Percentiles rank a stretch among this genome's conserved stretches.
phyloP scores from a whole-genome alignment of 2,797 vertebrate species.

The Triplophysa yarkandensis region DNA sequence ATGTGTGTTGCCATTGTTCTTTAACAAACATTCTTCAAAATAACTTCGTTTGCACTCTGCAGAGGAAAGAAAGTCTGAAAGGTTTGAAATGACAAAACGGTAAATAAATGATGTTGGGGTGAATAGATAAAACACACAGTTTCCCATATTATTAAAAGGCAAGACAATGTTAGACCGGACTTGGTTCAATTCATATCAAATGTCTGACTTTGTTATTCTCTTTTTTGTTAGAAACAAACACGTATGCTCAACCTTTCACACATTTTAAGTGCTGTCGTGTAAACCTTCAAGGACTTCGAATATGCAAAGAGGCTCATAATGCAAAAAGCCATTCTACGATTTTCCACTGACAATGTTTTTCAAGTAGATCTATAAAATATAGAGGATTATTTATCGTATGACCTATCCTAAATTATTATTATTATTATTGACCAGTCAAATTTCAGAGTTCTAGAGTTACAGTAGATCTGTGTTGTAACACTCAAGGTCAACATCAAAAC shows the following conservation, averaged over 20 bases:
- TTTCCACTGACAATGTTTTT: too few relatives aligned
- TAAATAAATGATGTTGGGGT: too few relatives aligned
- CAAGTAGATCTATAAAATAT: background rate
- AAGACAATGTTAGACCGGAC: conserved; percentile 36
- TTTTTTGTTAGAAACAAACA: conserved; percentile 22
- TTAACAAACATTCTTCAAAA: too few relatives aligned
- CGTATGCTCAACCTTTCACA: background rate
- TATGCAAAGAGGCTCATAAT: background rate
- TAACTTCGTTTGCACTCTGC: too few relatives aligned
- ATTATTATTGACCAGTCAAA: conserved; percentile 12
- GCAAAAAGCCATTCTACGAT: background rate
- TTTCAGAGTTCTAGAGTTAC: conserved; percentile 52
- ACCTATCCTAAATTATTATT: background rate
- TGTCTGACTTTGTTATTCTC: conserved; percentile 5
- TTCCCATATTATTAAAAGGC: background rate
- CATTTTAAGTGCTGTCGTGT: conserved; percentile 1
- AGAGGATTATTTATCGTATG: background rate
- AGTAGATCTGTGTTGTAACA: conserved; percentile 52
- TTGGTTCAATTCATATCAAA: background rate
- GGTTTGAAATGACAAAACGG: too few relatives aligned
- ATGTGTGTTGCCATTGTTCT: too few relatives aligned
- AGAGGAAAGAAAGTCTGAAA: too few relatives aligned
- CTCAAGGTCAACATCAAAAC: conserved; percentile 46
- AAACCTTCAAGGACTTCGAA: background rate
- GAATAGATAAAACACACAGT: conserved; percentile 10